Evolutionary conservation across 2,797 vertebrate species (phyloP).

Genomic region (Pterois miles): DNA sequence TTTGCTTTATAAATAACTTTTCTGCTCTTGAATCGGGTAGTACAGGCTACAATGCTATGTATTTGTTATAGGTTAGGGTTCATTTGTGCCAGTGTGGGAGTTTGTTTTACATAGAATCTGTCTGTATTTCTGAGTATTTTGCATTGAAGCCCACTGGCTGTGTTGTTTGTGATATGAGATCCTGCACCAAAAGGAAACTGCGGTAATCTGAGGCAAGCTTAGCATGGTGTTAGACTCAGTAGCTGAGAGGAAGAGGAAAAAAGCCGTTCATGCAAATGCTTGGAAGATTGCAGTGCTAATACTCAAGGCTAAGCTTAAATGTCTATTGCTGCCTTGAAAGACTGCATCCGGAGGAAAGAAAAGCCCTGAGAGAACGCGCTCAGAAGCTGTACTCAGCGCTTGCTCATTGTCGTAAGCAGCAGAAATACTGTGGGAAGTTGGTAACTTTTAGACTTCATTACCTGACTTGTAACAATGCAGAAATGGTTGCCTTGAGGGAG

Average conservation of each 20-base stretch:
- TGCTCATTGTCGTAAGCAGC: constrained; percentile 21
- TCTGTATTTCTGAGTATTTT: not conserved
- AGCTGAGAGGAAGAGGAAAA: not conserved
- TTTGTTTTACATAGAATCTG: not conserved
- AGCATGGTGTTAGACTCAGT: constrained; percentile 5
- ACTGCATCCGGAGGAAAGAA: constrained; percentile 11
- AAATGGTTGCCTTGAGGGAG: not conserved
- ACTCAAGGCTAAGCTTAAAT: constrained; percentile 31
- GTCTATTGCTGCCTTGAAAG: constrained; percentile 32
- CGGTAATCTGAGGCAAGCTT: constrained; percentile 30
- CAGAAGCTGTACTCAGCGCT: constrained; percentile 17
- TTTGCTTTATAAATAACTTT: not conserved
- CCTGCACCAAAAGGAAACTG: not conserved
- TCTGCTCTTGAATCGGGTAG: not conserved
- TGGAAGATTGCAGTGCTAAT: constrained; percentile 24
- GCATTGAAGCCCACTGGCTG: not conserved
- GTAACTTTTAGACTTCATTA: constrained; percentile 31
- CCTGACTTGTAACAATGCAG: constrained; percentile 21
- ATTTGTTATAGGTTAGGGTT: not conserved
- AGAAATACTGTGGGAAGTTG: constrained; percentile 12
- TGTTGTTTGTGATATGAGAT: constrained; percentile 6
- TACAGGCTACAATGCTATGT: too few species aligned
- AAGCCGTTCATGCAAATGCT: constrained; percentile 38
- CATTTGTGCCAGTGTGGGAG: not conserved
- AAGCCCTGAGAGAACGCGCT: constrained; percentile 15